Evolutionary conservation across 2,888 invertebrate species (phyloP).

Genomic region (Therioaphis trifolii): DNA sequence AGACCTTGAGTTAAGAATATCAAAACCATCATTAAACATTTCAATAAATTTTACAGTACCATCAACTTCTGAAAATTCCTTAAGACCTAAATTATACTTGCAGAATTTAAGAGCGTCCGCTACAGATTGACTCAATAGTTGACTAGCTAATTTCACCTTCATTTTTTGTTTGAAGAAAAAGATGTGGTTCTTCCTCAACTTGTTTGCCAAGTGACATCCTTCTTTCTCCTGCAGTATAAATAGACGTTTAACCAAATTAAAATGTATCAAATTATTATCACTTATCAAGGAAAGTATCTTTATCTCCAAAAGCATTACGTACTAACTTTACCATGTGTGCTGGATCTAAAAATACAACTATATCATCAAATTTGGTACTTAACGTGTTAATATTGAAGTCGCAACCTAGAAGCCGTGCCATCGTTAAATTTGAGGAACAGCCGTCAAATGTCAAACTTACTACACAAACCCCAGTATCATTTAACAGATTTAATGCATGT

Average conservation of each 20-base stretch:
- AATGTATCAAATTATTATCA: not conserved
- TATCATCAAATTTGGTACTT: not conserved
- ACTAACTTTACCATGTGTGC: too few species aligned
- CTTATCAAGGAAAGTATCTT: not conserved
- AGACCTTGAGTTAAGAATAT: conserved; percentile 2
- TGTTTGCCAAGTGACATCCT: conserved; percentile 3
- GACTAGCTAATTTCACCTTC: too few species aligned
- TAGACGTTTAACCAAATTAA: not conserved
- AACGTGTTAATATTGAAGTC: not conserved
- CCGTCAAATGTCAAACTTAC: too few species aligned
- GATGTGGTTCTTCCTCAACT: conserved; percentile 9
- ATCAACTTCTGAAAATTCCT: conserved; percentile 4
- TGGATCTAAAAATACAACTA: conserved; percentile 5
- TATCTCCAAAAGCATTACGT: too few species aligned
- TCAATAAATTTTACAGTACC: too few species aligned
- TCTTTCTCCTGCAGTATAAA: not conserved
- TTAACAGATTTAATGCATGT: too few species aligned
- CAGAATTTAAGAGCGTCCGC: conserved; percentile 19
- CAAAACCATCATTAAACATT: not conserved
- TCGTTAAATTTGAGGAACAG: not conserved
- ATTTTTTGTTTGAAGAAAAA: conserved; percentile 21
- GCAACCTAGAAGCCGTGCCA: not conserved
- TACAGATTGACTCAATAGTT: conserved; percentile 31
- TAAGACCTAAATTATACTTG: not conserved
- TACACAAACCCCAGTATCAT: too few species aligned